Evolutionary conservation across 2,113 vertebrate species (phyloP).

Genomic region (Colistium nudipinnis): DNA sequence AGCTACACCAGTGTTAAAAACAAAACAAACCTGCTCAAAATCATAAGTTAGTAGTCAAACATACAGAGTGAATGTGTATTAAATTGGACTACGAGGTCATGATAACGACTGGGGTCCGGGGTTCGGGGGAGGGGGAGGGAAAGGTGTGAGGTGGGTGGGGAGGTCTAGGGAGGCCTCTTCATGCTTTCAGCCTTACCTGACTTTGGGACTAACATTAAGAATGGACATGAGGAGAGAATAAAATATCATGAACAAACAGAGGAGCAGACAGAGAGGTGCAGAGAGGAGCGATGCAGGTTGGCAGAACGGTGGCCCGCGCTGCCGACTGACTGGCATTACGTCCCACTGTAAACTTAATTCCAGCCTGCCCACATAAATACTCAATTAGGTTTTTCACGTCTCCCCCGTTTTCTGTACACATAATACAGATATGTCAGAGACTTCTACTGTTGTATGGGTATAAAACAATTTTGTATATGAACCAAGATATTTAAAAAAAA

Average conservation of each 20-base stretch:
- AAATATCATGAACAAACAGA: conserved; percentile 66
- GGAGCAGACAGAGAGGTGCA: conserved; percentile 84
- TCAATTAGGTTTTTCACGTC: too few relatives aligned
- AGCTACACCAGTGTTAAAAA: conserved; percentile 19
- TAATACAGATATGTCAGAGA: too few relatives aligned
- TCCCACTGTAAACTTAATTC: not conserved
- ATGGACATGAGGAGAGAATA: conserved; percentile 81
- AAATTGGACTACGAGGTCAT: conserved; percentile 43
- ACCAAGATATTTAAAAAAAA: too few relatives aligned
- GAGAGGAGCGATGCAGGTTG: conserved; percentile 83
- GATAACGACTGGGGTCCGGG: conserved; percentile 14
- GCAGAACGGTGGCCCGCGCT: conserved; percentile 58
- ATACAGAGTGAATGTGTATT: conserved; percentile 31
- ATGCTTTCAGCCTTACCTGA: conserved; percentile 94
- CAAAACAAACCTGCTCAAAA: conserved; percentile 21
- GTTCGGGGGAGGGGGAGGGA: not conserved
- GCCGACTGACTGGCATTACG: not conserved
- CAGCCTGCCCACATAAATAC: not conserved
- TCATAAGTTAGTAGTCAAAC: conserved; percentile 49
- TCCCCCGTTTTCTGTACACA: too few relatives aligned
- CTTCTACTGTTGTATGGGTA: too few relatives aligned
- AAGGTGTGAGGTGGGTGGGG: conserved; percentile 1
- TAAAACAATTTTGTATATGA: too few relatives aligned
- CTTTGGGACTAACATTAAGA: conserved; percentile 95
- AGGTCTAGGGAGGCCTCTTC: conserved; percentile 35